Evolutionary conservation across 2,113 vertebrate species (phyloP).

Genomic region (Alces alces): DNA sequence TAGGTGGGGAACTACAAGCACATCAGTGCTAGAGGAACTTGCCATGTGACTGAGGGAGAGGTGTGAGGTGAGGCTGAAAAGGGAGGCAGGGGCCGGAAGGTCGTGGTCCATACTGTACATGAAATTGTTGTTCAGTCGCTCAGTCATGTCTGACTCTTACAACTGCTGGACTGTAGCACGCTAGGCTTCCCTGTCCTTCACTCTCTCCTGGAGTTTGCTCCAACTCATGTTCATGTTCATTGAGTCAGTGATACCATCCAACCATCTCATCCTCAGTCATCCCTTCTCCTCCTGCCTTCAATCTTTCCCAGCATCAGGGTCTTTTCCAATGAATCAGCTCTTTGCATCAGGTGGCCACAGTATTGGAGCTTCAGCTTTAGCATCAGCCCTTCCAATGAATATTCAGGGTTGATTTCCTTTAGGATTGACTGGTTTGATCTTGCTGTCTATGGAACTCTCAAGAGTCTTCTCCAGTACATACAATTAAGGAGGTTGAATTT

Average conservation of each 20-base stretch:
- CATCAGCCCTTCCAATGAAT: not conserved
- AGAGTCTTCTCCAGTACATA: not conserved
- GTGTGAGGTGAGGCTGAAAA: not conserved
- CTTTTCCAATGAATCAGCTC: not conserved
- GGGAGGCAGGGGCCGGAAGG: not conserved
- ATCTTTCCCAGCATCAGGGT: not conserved
- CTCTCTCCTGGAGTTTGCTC: not conserved
- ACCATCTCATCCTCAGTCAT: not conserved
- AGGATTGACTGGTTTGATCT: not conserved
- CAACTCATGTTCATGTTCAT: not conserved
- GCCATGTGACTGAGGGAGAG: not conserved
- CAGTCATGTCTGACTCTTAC: not conserved
- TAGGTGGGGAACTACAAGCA: not conserved
- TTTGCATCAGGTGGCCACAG: not conserved
- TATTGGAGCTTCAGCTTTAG: not conserved
- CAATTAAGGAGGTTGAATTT: not conserved
- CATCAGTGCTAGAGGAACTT: not conserved
- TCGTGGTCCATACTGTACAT: too few species aligned
- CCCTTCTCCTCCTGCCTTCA: not conserved
- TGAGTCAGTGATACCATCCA: not conserved
- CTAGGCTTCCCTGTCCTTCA: not conserved
- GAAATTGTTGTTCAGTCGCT: not conserved
- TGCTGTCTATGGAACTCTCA: not conserved
- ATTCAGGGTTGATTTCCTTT: not conserved
- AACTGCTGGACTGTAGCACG: not conserved